Evolutionary conservation across 2,113 vertebrate species (phyloP), one percentile per base, ranked within the genome.

Genomic region (Nyctibius bracteatus): DNA sequence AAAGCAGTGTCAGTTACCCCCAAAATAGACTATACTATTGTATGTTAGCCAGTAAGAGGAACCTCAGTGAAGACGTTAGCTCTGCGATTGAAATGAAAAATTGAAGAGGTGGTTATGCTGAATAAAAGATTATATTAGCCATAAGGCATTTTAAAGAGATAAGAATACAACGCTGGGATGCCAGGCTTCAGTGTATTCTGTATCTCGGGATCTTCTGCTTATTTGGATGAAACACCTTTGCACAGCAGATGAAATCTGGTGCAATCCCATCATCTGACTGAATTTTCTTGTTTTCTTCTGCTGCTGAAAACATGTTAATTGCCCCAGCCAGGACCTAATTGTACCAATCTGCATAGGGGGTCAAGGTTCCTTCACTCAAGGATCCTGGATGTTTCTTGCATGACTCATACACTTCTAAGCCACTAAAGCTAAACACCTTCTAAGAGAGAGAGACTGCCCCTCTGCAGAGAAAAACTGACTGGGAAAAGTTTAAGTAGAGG

Each of bases 241-340:
- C 72, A 71, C 62, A 94, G 84, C 81, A 91, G 81, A 88, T 74
- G 93, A 90, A 94, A 96, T 88, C 90, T 97, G 81, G 89, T 94
- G 96, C 92, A 97, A 94, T 92, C 79, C n/a, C 12, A 15, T 96
- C 89, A 96, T 92, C 93, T 92, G 95, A 95, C 93, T 85, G 68
- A 92, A 35, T 74, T 47, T 74, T 43, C 46, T 85, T 96, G 86
- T 96, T 97, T 97, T 86, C 66, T 81, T 90, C 31, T 33, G 51
- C 51, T 71, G 49, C 83, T 9, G 20, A 61, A 91, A 92, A 52
- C 90, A 86, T 49, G 74, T 91, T 84, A 87, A 90, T 93, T 96
- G 51, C 91, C 63, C 62, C 62, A 84, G 91, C 31, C 70, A 70
- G 88, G 86, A 91, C 82, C 81, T 54, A 9, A 57, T 72, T 81